Conservation (phyloP, 2,797 vertebrate species). For the Eulemur mongoz region DNA sequence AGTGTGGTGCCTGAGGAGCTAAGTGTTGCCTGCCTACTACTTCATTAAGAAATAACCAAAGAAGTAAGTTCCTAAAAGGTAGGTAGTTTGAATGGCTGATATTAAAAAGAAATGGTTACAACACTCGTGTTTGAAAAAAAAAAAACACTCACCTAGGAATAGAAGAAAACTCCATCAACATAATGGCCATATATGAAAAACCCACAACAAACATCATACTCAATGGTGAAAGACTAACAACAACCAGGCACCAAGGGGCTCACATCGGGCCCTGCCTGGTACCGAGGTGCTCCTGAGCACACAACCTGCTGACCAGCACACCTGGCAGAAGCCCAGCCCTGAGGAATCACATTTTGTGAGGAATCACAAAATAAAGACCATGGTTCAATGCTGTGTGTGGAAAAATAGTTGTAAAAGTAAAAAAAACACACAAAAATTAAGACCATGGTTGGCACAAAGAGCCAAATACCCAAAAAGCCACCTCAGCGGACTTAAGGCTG, state of each 20-base stretch:
- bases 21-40: background rate
- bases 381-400: background rate
- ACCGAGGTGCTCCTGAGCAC: background rate
- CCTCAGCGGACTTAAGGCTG: background rate
- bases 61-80: background rate
- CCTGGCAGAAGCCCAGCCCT: background rate
- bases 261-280: background rate
- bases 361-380: background rate
- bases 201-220: background rate
- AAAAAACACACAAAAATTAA: background rate
- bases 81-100: background rate
- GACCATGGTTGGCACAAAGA: background rate
- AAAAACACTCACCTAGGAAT: background rate
- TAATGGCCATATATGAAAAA: background rate
- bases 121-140: background rate
- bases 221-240: background rate
- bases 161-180: background rate
- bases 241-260: background rate
- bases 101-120: background rate
- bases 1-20: background rate
- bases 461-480: background rate
- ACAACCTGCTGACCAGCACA: background rate
- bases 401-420: background rate
- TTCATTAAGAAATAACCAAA: slow-evolving; percentile 4
- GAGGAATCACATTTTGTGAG: background rate